A percentile compares a stretch with the other conserved stretches of the same genome.
Conservation (phyloP, 2,888 invertebrate species). For the Leucophenga montana region DNA sequence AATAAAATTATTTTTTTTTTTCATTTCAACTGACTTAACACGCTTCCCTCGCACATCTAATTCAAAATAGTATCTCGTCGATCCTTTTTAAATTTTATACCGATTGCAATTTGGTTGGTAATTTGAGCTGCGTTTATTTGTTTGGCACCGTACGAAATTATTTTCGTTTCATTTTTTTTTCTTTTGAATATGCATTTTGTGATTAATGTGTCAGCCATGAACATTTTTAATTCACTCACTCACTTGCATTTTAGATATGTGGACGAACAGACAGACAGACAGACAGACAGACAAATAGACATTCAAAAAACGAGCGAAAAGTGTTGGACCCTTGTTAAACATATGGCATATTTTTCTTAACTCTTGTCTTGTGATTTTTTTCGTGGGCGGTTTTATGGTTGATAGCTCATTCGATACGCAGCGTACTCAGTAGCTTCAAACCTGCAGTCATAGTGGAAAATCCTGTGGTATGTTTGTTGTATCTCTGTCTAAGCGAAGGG, state of each 20-base stretch:
- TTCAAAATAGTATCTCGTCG: background rate
- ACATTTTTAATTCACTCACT: slow-evolving; percentile 48
- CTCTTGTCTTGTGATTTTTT: slow-evolving; percentile 12
- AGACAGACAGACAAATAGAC: no score
- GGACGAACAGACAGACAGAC: no score
- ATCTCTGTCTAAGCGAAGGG: no score
- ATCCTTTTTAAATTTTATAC: slow-evolving; percentile 39
- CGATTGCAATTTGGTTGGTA: slow-evolving; percentile 38
- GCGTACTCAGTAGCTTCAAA: no score
- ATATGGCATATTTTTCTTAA: slow-evolving; percentile 59
- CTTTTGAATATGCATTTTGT: slow-evolving; percentile 39
- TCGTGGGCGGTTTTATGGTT: slow-evolving; percentile 19
- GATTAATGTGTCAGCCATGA: slow-evolving; percentile 50
- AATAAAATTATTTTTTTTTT: no score
- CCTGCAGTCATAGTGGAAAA: no score
- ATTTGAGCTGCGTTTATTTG: slow-evolving; percentile 46
- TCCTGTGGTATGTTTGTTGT: no score
- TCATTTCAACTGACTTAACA: no score
- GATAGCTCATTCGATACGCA: background rate
- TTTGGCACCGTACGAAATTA: slow-evolving; percentile 43
- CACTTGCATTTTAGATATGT: background rate
- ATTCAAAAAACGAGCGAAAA: slow-evolving; percentile 40
- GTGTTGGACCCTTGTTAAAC: slow-evolving; percentile 69
- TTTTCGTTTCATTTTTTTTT: slow-evolving; percentile 8
- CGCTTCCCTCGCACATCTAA: no score